Percentiles rank a stretch among this genome's conserved stretches.
Evolutionary conservation across 2,113 vertebrate genomes (phyloP).

Genomic region (Progne subis): DNA sequence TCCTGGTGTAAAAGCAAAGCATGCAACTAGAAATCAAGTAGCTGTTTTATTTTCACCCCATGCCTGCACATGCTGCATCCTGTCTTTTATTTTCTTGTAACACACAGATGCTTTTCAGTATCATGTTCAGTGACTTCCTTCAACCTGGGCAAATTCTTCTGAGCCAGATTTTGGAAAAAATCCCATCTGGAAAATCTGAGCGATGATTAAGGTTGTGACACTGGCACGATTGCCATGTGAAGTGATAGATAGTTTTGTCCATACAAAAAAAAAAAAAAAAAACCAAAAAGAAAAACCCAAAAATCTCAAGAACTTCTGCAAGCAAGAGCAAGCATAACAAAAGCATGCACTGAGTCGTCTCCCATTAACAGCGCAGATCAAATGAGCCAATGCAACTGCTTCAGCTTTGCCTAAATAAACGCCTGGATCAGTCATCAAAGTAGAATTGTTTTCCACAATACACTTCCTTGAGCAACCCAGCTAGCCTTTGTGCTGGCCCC

Average conservation of each 20-base stretch:
- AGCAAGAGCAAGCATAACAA: slow-evolving; percentile 58
- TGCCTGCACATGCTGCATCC: neutral
- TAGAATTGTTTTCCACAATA: slow-evolving; percentile 62
- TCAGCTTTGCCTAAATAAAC: slow-evolving; percentile 66
- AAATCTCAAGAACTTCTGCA: slow-evolving; percentile 1
- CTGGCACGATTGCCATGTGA: neutral
- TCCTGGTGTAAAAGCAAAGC: neutral
- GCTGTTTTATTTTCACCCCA: neutral
- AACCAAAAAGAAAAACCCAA: too few relatives aligned
- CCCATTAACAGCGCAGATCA: slow-evolving; percentile 43
- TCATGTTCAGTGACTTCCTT: neutral
- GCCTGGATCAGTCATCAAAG: slow-evolving; percentile 69
- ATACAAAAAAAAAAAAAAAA: neutral
- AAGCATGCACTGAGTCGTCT: slow-evolving; percentile 59
- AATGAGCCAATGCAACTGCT: slow-evolving; percentile 52
- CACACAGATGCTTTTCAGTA: neutral
- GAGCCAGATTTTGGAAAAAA: neutral
- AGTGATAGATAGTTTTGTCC: neutral
- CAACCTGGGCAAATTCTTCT: neutral
- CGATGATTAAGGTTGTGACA: slow-evolving; percentile 23
- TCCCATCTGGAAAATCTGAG: neutral
- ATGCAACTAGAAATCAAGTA: neutral
- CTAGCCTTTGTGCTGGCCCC: slow-evolving; percentile 65
- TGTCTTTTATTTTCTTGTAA: neutral
- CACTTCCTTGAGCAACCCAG: slow-evolving; percentile 61